Percentiles rank a stretch among this genome's conserved stretches.
Evolutionary conservation across 2,888 invertebrate genomes (phyloP).

Genomic region (Pollenia angustigena): DNA sequence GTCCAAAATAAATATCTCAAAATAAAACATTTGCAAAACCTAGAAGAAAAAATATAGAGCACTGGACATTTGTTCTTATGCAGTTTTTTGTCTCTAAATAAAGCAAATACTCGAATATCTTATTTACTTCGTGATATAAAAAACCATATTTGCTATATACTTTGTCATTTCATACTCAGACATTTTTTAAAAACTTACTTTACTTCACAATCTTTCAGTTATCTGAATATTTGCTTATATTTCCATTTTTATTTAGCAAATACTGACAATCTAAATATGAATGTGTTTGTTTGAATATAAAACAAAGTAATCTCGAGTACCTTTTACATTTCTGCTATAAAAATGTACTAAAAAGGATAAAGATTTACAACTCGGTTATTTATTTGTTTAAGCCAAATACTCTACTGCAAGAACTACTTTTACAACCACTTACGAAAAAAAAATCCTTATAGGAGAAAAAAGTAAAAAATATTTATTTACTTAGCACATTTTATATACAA

Average conservation of each 20-base stretch:
- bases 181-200: no score
- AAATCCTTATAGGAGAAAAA: conserved; percentile 19
- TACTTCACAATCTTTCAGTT: not conserved
- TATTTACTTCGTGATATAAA: not conserved
- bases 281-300: not conserved
- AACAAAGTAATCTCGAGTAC: not conserved
- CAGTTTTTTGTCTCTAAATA: not conserved
- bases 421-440: conserved; percentile 4
- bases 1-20: no score
- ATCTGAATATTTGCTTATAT: not conserved
- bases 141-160: no score
- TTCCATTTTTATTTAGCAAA: not conserved
- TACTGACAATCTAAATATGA: not conserved
- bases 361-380: conserved; percentile 31
- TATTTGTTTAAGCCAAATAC: conserved; percentile 36
- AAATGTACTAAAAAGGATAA: conserved; percentile 8
- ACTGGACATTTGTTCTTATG: not conserved
- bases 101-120: not conserved
- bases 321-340: not conserved
- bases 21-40: no score
- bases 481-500: not conserved
- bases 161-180: no score
- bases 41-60: not conserved
- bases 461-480: conserved; percentile 19
- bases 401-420: not conserved